Evolutionary conservation across 64 coral and sea anemone genomes (phyloP), one percentile per base, ranked within the genome.

Genomic region (Actinia tenebrosa): DNA sequence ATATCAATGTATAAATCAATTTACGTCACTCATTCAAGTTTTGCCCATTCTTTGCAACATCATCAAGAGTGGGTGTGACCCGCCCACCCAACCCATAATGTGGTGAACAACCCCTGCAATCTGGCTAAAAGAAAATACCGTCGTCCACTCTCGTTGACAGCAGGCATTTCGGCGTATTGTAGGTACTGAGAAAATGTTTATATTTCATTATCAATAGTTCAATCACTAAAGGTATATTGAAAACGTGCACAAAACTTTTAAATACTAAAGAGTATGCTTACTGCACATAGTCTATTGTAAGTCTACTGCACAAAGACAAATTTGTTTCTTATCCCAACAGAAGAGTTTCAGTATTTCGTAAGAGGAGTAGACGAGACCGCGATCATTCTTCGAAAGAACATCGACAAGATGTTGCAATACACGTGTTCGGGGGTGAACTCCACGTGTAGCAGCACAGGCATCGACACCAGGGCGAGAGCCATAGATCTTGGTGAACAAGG

Each of bases 391-490:
- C 83, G 80, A 5, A 87, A 92, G 58, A 79, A 79, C 45, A 77
- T 95, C 20, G 88, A 95, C 69, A 86, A 84, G 2, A 86, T 97
- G 59, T 52, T 93, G 30, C 63, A 86, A 64, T 93, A 89, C 26
- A 92, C 94, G 5, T 97, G 91, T 50, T 93, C 89, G 16, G 86
- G 81, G 15, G 69, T 56, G 7, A 92, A 92, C 71, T 71, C 60
- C 8, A 89, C 87, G 2, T 91, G 90, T 61, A 83, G 80, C 14
- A 69, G 20, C 37, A 81, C 56, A 7, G 83, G 23, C 5, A 9
- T 86, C 7, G 90, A 95, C 30, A 56, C 84, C 2, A 77, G 89
- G 20, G 89, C 72, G 55, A 80, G 93, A 42, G 64, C 80, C 26
- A 81, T 95, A 10, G 83, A 77, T 7, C 56, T 85, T 42, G 43